Conservation (phyloP, 2,888 invertebrate genomes). For the Cenopis cana region DNA sequence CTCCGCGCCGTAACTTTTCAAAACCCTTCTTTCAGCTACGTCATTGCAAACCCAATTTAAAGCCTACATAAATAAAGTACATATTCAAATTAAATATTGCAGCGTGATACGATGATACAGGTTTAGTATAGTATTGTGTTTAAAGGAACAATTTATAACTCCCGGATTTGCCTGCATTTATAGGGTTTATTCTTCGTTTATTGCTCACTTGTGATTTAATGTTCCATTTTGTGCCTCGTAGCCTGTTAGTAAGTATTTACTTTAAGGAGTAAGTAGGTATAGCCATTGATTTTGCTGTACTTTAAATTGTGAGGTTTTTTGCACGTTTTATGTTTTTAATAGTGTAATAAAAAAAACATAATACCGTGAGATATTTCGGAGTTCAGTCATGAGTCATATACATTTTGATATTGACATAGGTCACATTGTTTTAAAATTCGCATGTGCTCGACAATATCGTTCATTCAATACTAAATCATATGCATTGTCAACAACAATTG, state of each 20-base stretch:
- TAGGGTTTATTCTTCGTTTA: conserved; percentile 31
- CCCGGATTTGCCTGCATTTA: conserved; percentile 29
- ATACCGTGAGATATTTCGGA: no score
- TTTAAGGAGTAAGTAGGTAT: conserved; percentile 5
- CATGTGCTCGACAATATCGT: conserved; percentile 3
- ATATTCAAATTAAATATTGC: neutral
- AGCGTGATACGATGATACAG: neutral
- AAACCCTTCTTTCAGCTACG: neutral
- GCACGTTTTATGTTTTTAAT: no score
- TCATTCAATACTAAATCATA: conserved; percentile 8
- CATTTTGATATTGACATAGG: neutral
- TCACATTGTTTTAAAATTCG: neutral
- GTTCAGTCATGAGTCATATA: no score
- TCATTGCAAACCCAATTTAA: neutral
- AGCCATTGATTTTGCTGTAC: no score
- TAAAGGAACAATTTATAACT: conserved; percentile 22
- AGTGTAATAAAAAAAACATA: no score
- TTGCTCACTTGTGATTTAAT: conserved; percentile 37
- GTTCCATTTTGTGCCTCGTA: conserved; percentile 23
- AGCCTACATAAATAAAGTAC: no score
- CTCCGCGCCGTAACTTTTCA: neutral
- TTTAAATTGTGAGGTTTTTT: no score
- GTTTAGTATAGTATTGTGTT: conserved; percentile 8
- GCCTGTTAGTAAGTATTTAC: conserved; percentile 7
- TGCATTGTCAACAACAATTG: neutral